phyloP scores from a whole-genome alignment of 2,888 invertebrate species.

The Eupithecia tripunctaria region DNA sequence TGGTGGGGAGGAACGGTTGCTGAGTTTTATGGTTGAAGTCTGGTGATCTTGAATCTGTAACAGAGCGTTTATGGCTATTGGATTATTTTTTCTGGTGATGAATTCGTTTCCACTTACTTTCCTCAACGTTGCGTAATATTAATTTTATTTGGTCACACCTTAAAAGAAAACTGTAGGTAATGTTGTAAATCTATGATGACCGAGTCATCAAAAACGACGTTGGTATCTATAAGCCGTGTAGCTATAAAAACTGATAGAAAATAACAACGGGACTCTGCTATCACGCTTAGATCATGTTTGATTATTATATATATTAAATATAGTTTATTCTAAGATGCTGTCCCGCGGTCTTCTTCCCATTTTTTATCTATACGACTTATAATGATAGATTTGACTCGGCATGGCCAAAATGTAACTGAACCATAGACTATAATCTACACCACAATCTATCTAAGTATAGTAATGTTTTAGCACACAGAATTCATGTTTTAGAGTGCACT shows the following conservation, averaged over 20 bases:
- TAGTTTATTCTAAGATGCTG: neutral
- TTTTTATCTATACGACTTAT: neutral
- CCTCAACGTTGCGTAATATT: neutral
- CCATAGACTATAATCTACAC: neutral
- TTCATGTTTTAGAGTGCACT: neutral
- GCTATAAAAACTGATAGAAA: neutral
- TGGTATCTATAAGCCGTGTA: neutral
- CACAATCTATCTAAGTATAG: neutral
- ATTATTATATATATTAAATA: neutral
- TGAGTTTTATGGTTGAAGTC: slow-evolving; percentile 54
- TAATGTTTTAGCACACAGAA: neutral
- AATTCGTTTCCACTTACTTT: neutral
- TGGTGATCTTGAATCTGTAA: slow-evolving; percentile 31
- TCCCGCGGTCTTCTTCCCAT: neutral
- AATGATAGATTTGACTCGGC: neutral
- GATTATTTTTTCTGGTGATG: neutral
- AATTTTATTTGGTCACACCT: neutral
- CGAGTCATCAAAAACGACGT: neutral
- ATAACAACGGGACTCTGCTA: neutral
- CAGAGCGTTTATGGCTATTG: neutral
- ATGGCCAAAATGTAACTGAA: neutral
- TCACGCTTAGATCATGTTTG: neutral
- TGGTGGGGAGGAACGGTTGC: slow-evolving; percentile 73
- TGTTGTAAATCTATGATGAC: neutral
- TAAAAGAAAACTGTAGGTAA: neutral